These are phyloP conservation scores for Drosophila pseudoananassae DNA, from an alignment of 1,140 invertebrate genomes.

Conservation along the genomic window DNA sequence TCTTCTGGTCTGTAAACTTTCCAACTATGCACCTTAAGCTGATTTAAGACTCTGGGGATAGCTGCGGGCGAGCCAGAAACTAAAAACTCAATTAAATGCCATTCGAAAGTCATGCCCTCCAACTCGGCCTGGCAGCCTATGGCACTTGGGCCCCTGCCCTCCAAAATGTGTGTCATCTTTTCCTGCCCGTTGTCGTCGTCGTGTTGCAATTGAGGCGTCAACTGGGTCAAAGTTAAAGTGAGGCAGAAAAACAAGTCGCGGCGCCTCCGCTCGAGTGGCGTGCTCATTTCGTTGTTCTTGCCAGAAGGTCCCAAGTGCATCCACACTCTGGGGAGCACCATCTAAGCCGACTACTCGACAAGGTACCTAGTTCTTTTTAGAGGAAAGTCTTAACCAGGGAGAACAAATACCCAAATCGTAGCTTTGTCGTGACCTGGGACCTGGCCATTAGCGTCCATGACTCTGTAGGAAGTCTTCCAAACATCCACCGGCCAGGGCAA, in stretches of 20 bases:
- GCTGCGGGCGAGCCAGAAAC: conserved; percentile 9
- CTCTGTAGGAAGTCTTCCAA: conserved; percentile 49
- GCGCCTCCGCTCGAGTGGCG: conserved; percentile 54
- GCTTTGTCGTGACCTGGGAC: conserved; percentile 37
- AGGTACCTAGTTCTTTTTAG: not conserved
- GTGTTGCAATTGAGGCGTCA: conserved; percentile 71
- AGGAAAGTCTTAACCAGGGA: too few relatives aligned
- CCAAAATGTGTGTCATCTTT: conserved; percentile 39
- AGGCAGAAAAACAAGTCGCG: too few relatives aligned
- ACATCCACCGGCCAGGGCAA: conserved; percentile 23
- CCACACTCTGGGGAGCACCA: conserved; percentile 17
- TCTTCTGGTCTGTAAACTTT: not conserved
- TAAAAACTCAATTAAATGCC: conserved; percentile 65
- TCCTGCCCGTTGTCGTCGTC: conserved; percentile 2
- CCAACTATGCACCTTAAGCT: conserved; percentile 5
- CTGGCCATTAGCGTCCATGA: conserved; percentile 67
- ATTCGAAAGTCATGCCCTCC: conserved; percentile 66
- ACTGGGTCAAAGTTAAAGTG: conserved; percentile 79
- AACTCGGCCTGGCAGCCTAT: not conserved
- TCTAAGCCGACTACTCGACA: conserved; percentile 48
- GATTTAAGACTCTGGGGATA: conserved; percentile 13
- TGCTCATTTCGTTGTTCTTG: conserved; percentile 58
- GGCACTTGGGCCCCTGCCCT: not conserved
- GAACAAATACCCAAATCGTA: conserved; percentile 48
- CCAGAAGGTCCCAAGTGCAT: conserved; percentile 35